A percentile compares a stretch with the other conserved stretches of the same genome.
Evolutionary conservation across 2,113 vertebrate species (phyloP).

Genomic region (Thinocorus orbignyianus): DNA sequence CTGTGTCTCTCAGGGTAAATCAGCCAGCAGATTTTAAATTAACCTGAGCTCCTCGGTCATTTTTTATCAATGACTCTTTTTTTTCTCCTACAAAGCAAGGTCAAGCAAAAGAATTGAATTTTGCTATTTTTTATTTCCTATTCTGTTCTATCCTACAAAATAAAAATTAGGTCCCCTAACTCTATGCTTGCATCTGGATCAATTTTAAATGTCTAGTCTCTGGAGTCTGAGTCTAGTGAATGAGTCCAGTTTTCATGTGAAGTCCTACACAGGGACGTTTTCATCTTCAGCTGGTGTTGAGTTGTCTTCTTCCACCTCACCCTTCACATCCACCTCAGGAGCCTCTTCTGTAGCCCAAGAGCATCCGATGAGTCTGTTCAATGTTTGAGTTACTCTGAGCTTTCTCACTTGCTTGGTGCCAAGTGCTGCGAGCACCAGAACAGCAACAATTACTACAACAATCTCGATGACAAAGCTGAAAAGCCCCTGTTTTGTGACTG

Average conservation of each 20-base stretch:
- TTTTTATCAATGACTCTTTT: not conserved
- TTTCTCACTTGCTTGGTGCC: not conserved
- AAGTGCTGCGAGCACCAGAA: not conserved
- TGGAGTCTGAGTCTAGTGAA: not conserved
- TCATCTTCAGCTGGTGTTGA: not conserved
- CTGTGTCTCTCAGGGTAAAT: not conserved
- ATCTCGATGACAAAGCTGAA: not conserved
- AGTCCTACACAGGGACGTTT: not conserved
- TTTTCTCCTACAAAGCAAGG: not conserved
- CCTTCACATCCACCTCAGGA: not conserved
- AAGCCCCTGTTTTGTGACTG: not conserved
- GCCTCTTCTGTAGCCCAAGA: accelerated
- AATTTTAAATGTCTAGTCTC: not conserved
- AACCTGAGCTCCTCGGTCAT: not conserved
- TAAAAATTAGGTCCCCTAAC: not conserved
- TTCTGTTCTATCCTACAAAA: not conserved
- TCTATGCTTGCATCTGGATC: not conserved
- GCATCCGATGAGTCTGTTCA: accelerated
- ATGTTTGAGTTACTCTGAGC: not conserved
- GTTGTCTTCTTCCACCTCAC: accelerated
- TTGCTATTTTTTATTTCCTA: not conserved
- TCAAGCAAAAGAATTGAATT: not conserved
- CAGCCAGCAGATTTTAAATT: not conserved
- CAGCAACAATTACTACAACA: not conserved
- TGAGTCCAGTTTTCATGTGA: not conserved